phyloP scores from a whole-genome alignment of 2,113 vertebrate genomes.

The Tursiops truncatus region DNA sequence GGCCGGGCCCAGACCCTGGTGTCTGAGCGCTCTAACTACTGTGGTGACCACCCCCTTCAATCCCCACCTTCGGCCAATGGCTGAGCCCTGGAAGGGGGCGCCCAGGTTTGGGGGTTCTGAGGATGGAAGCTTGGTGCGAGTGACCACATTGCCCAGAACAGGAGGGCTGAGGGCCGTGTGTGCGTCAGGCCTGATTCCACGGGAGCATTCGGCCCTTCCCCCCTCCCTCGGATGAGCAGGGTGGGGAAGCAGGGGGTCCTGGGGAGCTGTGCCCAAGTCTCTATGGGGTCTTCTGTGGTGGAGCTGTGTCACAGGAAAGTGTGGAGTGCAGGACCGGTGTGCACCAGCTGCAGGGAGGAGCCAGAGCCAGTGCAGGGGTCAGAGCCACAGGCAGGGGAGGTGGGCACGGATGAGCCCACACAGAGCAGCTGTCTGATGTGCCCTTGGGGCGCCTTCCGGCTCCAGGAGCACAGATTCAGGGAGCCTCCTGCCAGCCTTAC shows the following conservation, averaged over 20 bases:
- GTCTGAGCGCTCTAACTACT: neutral
- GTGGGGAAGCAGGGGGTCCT: no score
- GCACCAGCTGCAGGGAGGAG: neutral
- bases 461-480: rapidly evolving
- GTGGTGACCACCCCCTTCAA: rapidly evolving
- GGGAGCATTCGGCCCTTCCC: no score
- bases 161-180: neutral
- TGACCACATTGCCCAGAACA: rapidly evolving
- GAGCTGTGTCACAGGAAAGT: neutral
- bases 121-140: neutral
- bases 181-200: rapidly evolving
- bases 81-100: rapidly evolving
- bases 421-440: rapidly evolving
- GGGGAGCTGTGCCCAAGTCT: neutral
- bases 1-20: neutral
- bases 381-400: neutral
- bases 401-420: rapidly evolving
- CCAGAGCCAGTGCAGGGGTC: neutral
- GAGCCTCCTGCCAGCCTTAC: rapidly evolving
- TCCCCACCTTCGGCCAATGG: no score
- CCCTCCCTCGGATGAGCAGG: rapidly evolving
- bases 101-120: neutral
- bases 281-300: neutral
- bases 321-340: neutral
- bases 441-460: neutral